Evolutionary conservation across 2,113 vertebrate genomes (phyloP), one percentile per base, ranked within the genome.

Genomic region (Holacanthus passer): DNA sequence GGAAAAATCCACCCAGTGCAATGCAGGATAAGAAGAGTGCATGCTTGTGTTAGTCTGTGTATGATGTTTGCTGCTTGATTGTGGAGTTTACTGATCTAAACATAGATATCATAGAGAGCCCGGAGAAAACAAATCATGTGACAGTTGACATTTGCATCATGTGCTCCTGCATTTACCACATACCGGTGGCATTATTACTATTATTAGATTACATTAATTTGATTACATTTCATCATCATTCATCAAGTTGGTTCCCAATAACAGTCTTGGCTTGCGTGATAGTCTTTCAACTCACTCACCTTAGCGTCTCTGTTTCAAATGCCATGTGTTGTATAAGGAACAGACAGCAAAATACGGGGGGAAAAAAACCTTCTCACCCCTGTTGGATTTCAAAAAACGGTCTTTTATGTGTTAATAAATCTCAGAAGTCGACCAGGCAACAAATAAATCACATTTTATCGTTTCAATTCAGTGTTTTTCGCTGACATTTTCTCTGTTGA

Each of bases 201-300:
- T 72, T 76, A 91, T 93, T 93, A 75, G 45, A 88, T 93, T 90
- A 84, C 47, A 87, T 77, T 72, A 27, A 92, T 86, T 69, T 27
- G 19, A 85, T 91, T 83, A 85, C 76, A 9, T 69, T 27, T 71
- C 31, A 77, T 79, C 12, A 82, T 83, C 47, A 77, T 29, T 58
- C 47, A 83, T 66, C 62, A 64, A 83, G 32, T 73, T 47, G 20
- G 39, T 17, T 76, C 35, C 58, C 27, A 73, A 29, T 82, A 55
- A 59, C 32, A n/a, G 12, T 13, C 64, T 45, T 1, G 41, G 69
- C 37, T 9, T 16, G 43, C 29, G 32, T 56, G 19, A 41, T 7
- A 20, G 32, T 60, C 27, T 69, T 65, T 75, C 11, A 66, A 22
- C 47, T 76, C 27, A 45, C 22, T n/a, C n/a, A n/a, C n/a, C n/a